These are phyloP conservation scores for Talpa occidentalis DNA, from an alignment of 2,113 vertebrate species.

Conservation along the genomic window DNA sequence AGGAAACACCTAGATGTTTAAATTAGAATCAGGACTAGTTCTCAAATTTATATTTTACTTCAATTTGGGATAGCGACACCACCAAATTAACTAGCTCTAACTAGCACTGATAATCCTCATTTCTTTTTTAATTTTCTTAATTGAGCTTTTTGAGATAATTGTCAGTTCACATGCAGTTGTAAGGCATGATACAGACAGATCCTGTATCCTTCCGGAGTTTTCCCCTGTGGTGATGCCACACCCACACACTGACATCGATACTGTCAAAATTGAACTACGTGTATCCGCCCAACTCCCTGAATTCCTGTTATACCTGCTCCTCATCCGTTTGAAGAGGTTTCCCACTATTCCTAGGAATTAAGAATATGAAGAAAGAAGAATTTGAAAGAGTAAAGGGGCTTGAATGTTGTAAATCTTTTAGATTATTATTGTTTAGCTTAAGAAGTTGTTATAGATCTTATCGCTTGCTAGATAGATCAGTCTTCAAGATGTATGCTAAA, in stretches of 20 bases:
- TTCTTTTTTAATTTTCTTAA: too few species aligned
- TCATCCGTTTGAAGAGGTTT: neutral
- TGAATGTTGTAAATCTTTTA: neutral
- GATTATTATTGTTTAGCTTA: slow-evolving; percentile 2
- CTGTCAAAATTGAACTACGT: too few species aligned
- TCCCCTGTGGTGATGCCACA: too few species aligned
- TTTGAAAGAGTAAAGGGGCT: slow-evolving; percentile 13
- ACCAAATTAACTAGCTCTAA: neutral
- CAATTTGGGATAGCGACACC: neutral
- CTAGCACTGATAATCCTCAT: neutral
- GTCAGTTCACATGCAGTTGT: too few species aligned
- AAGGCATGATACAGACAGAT: too few species aligned
- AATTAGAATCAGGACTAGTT: neutral
- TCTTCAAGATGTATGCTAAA: neutral
- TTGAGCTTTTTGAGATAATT: too few species aligned
- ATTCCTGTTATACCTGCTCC: too few species aligned
- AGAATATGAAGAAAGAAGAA: neutral
- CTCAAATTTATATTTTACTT: slow-evolving; percentile 2
- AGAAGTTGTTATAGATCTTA: neutral
- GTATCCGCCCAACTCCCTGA: too few species aligned
- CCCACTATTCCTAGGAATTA: neutral
- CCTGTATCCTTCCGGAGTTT: too few species aligned
- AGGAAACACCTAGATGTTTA: neutral
- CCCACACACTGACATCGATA: too few species aligned
- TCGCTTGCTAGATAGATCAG: neutral